Conservation (phyloP, 2,113 vertebrate species). For the Chitala chitala region DNA sequence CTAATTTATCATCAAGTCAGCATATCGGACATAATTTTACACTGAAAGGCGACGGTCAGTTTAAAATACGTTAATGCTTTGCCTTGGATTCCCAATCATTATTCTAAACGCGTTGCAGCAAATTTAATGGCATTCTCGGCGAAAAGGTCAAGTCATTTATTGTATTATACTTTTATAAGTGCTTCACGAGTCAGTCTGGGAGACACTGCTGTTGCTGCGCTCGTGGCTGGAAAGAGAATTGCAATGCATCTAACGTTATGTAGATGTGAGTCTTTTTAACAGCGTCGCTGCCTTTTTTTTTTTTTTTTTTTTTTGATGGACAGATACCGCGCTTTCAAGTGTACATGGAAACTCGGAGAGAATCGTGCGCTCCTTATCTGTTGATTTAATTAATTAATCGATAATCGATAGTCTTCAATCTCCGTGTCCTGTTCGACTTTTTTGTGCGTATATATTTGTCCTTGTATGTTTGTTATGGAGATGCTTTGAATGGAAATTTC, state of each 20-base stretch:
- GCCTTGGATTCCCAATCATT: background rate
- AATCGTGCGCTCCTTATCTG: no score
- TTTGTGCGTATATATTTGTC: background rate
- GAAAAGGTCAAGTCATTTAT: slow-evolving; percentile 27
- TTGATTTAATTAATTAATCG: slow-evolving; percentile 15
- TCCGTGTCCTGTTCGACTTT: background rate
- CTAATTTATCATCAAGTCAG: background rate
- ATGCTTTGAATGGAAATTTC: slow-evolving; percentile 17
- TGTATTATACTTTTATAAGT: slow-evolving; percentile 19
- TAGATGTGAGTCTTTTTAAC: slow-evolving; percentile 5
- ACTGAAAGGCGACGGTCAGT: background rate
- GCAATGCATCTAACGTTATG: slow-evolving; percentile 9
- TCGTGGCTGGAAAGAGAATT: background rate
- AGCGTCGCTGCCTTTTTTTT: background rate
- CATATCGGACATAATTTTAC: background rate
- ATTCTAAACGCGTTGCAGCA: background rate
- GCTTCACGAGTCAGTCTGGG: background rate
- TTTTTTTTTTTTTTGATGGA: background rate
- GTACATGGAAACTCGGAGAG: no score
- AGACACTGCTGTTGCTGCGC: background rate
- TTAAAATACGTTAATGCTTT: background rate
- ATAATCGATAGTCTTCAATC: background rate
- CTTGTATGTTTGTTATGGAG: slow-evolving; percentile 1
- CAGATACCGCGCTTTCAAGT: background rate
- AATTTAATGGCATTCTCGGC: slow-evolving; percentile 1